Conservation (phyloP, 2,797 vertebrate species). For the Dendrocincla fuliginosa region DNA sequence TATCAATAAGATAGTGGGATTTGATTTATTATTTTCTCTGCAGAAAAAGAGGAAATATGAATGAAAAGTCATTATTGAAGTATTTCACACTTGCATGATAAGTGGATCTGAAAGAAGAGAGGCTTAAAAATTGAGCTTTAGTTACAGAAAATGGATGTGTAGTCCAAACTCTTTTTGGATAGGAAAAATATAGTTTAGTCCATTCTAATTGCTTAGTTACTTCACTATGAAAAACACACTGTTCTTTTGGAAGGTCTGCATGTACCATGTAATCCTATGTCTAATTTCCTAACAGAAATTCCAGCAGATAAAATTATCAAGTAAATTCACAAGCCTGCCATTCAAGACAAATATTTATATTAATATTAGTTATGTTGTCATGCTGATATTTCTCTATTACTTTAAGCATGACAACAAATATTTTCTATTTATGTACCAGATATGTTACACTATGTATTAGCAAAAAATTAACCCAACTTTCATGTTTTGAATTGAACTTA, state of each 20-base stretch:
- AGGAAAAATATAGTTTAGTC: background rate
- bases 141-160: background rate
- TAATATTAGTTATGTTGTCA: background rate
- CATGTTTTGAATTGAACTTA: background rate
- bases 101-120: background rate
- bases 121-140: background rate
- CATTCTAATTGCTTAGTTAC: background rate
- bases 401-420: background rate
- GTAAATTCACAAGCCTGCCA: background rate
- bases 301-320: background rate
- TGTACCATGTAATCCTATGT: background rate
- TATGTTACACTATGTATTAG: background rate
- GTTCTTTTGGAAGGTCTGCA: background rate
- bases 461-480: background rate
- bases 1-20: background rate
- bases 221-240: background rate
- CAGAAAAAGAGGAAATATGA: background rate
- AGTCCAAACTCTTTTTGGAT: background rate
- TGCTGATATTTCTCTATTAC: background rate
- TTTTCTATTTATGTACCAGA: background rate
- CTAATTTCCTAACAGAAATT: background rate
- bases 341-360: background rate
- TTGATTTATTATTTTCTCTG: background rate
- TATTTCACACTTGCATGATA: background rate
- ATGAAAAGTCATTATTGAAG: background rate